phyloP scores from a whole-genome alignment of 2,113 vertebrate species.

The Chascanopsetta lugubris region DNA sequence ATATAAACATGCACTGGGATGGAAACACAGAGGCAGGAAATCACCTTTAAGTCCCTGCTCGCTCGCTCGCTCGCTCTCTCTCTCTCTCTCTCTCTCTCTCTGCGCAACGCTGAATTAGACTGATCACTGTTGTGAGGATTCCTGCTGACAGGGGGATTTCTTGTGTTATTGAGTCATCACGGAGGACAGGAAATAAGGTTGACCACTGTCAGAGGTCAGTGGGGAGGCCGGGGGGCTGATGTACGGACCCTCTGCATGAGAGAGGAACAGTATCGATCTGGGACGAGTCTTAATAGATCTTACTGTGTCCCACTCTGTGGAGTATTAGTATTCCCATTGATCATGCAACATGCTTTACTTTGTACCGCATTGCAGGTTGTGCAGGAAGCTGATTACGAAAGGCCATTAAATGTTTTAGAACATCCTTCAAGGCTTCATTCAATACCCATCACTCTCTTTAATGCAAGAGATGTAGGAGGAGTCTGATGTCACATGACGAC shows the following conservation, averaged over 20 bases:
- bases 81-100: too few relatives aligned
- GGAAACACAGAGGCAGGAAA: constrained; percentile 8
- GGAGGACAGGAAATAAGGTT: constrained; percentile 9
- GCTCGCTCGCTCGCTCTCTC: too few relatives aligned
- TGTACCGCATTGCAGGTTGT: too few relatives aligned
- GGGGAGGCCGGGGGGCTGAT: background rate
- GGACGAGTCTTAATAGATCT: background rate
- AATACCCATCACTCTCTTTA: too few relatives aligned
- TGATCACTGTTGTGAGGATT: background rate
- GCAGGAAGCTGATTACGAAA: too few relatives aligned
- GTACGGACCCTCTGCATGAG: background rate
- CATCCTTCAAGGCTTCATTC: too few relatives aligned
- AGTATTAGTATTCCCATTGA: too few relatives aligned
- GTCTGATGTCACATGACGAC: too few relatives aligned
- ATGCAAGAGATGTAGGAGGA: too few relatives aligned
- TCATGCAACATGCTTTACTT: too few relatives aligned
- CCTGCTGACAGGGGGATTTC: constrained; percentile 3
- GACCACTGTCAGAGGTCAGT: constrained; percentile 23
- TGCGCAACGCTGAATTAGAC: constrained; percentile 5
- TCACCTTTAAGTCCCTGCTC: constrained; percentile 2
- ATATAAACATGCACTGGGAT: background rate
- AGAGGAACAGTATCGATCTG: background rate
- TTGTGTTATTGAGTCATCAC: constrained; percentile 21
- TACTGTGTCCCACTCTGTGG: background rate
- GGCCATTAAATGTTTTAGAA: too few relatives aligned